Evolutionary conservation across 2,888 invertebrate species (phyloP).

Genomic region (Trilocha varians): DNA sequence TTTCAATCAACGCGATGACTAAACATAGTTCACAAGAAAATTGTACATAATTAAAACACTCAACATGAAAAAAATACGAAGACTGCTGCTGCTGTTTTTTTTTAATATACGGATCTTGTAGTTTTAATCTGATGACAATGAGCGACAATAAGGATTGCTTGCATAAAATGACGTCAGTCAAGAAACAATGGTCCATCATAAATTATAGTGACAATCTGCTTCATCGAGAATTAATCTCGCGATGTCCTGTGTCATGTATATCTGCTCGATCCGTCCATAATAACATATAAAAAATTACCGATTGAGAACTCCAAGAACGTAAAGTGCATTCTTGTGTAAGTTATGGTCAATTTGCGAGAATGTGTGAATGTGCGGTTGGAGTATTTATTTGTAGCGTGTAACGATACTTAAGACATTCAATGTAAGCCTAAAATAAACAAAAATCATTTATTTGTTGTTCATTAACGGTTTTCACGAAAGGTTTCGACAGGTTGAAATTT

Average conservation of each 20-base stretch:
- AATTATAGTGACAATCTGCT: constrained; percentile 67
- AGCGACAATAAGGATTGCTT: constrained; percentile 30
- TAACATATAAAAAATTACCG: constrained; percentile 60
- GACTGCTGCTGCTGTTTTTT: no score
- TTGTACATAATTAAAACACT: no score
- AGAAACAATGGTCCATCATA: constrained; percentile 66
- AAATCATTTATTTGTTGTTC: no score
- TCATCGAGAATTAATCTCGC: constrained; percentile 67
- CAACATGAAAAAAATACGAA: no score
- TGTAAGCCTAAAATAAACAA: background rate
- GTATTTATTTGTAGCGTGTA: background rate
- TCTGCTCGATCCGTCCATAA: constrained; percentile 43
- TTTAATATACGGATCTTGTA: constrained; percentile 6
- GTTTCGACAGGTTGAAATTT: no score
- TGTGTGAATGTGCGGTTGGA: constrained; percentile 53
- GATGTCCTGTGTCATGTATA: constrained; percentile 57
- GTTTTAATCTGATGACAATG: constrained; percentile 42
- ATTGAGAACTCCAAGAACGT: constrained; percentile 52
- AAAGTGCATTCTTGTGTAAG: constrained; percentile 70
- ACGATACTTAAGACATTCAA: background rate
- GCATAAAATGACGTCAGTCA: constrained; percentile 57
- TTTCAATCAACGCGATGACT: background rate
- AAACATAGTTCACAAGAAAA: background rate
- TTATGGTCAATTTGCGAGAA: constrained; percentile 57
- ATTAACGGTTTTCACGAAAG: no score